Evolutionary conservation across 2,888 invertebrate genomes (phyloP).

Genomic region (Platycnemis pennipes): DNA sequence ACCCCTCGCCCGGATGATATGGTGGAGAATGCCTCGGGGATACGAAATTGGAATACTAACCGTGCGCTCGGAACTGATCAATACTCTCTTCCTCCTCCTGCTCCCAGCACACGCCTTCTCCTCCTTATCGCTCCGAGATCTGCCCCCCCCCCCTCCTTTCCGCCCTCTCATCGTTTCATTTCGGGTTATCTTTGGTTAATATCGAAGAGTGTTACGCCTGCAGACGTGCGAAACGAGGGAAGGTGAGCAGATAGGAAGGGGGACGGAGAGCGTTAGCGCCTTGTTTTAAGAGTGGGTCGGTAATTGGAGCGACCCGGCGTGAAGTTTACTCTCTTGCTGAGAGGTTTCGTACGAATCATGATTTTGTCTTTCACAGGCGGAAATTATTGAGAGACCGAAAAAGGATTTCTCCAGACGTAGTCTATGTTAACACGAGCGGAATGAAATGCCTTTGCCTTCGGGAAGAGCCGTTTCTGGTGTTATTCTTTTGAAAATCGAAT

Average conservation of each 20-base stretch:
- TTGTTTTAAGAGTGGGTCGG: neutral
- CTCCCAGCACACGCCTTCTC: neutral
- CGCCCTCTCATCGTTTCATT: neutral
- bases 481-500: too few species aligned
- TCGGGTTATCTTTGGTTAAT: neutral
- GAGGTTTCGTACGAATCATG: neutral
- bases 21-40: constrained; percentile 23
- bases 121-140: neutral
- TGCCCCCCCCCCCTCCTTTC: neutral
- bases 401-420: too few species aligned
- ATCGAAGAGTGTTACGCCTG: neutral
- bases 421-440: too few species aligned
- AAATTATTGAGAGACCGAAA: too few species aligned
- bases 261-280: neutral
- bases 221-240: neutral
- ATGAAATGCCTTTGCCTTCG: too few species aligned
- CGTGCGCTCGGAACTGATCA: constrained; percentile 12
- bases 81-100: neutral
- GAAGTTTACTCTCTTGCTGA: too few species aligned
- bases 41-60: constrained; percentile 48
- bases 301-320: neutral
- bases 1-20: neutral
- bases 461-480: too few species aligned
- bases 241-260: neutral
- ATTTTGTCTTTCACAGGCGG: neutral